A percentile compares a stretch with the other conserved stretches of the same genome.
These are phyloP conservation scores for Cerastoderma edule DNA, from an alignment of 2,888 invertebrate genomes.

Conservation along the genomic window DNA sequence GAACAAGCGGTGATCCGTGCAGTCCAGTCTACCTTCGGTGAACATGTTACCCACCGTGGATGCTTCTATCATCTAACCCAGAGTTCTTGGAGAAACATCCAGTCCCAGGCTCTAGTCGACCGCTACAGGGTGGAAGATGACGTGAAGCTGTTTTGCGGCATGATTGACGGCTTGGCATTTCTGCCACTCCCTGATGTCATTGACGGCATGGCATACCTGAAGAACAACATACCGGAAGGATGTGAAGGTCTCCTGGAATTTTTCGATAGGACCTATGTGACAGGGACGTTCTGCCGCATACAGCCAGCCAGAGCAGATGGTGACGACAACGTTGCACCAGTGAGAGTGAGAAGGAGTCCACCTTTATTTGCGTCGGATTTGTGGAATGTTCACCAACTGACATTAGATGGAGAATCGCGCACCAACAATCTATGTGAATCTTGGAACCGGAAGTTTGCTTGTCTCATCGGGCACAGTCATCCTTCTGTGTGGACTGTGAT, in stretches of 20 bases:
- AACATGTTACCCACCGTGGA: slow-evolving; percentile 6
- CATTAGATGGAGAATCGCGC: not conserved
- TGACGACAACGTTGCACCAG: not conserved
- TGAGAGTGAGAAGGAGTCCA: not conserved
- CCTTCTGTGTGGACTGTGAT: slow-evolving; percentile 28
- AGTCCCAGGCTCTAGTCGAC: not conserved
- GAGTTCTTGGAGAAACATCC: slow-evolving; percentile 27
- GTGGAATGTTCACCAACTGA: slow-evolving; percentile 23
- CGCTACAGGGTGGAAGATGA: slow-evolving; percentile 12
- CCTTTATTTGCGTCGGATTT: not conserved
- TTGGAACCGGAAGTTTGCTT: slow-evolving; percentile 16
- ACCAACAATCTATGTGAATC: slow-evolving; percentile 25
- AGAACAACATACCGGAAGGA: not conserved
- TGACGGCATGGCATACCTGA: slow-evolving; percentile 15
- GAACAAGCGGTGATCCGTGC: slow-evolving; percentile 19
- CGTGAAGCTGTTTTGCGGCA: slow-evolving; percentile 23
- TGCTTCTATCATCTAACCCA: slow-evolving; percentile 30
- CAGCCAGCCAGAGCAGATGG: not conserved
- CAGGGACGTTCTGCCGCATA: slow-evolving; percentile 7
- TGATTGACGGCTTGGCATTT: slow-evolving; percentile 27
- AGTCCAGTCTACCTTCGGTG: slow-evolving; percentile 16
- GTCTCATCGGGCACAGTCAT: slow-evolving; percentile 10
- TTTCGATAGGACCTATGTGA: slow-evolving; percentile 20
- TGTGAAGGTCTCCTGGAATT: not conserved
- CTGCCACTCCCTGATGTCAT: not conserved